A percentile compares a stretch with the other conserved stretches of the same genome.
Conservation (phyloP, 2,113 vertebrate genomes). For the Ailurus styani region DNA sequence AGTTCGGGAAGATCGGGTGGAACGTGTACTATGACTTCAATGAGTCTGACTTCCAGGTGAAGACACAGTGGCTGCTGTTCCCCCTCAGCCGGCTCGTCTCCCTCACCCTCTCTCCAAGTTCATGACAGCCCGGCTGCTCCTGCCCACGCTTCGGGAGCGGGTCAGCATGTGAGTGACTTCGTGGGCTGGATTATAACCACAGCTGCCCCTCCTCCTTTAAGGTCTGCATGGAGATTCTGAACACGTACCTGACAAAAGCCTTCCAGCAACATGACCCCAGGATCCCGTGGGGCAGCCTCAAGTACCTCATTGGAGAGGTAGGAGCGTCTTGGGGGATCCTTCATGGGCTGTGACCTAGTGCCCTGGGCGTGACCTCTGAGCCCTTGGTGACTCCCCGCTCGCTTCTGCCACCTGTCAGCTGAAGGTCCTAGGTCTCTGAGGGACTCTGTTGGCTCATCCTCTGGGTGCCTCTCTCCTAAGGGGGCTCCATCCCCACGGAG, state of each 20-base stretch:
- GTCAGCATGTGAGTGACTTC: accelerated
- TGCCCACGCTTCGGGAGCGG: background rate
- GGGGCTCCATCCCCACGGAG: accelerated
- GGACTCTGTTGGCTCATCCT: accelerated
- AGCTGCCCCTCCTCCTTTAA: conserved; percentile 55
- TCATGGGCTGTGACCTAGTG: background rate
- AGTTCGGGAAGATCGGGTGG: conserved; percentile 98
- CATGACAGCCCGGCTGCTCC: accelerated
- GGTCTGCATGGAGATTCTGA: conserved; percentile 97
- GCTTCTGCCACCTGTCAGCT: background rate
- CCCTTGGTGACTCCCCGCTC: background rate
- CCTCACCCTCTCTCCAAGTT: background rate
- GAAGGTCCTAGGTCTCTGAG: background rate
- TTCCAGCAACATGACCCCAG: conserved; percentile 85
- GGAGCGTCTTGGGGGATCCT: background rate
- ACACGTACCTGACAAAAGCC: conserved; percentile 93
- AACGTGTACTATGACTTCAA: conserved; percentile 96
- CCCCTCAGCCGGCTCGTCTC: accelerated
- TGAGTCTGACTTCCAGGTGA: conserved; percentile 95
- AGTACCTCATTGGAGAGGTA: conserved; percentile 97
- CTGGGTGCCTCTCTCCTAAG: background rate
- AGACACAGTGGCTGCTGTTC: background rate
- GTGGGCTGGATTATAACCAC: accelerated
- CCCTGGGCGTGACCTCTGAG: background rate
- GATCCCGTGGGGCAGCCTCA: conserved; percentile 95